Evolutionary conservation across 2,113 vertebrate genomes (phyloP), one percentile per base, ranked within the genome.

Genomic region (Benitochromis conjunctus): DNA sequence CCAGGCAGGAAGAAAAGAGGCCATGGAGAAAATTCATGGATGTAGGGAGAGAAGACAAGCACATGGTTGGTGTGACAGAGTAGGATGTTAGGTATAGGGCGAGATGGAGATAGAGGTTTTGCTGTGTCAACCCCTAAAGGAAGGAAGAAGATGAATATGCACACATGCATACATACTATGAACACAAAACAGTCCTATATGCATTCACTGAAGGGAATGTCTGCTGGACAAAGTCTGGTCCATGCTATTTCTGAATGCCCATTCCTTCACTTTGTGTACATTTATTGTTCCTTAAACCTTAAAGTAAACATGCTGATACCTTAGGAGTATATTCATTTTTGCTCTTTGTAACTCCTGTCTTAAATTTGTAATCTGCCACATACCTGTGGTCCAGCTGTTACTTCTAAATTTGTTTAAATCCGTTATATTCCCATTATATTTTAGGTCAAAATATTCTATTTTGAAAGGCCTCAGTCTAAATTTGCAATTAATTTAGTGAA

Each of bases 211-310:
- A 83, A 29, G n/a, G 69, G 66, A 56, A 51, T 56, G 51, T 58
- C 89, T 94, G 90, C 92, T 92, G 91, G 55, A 85, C 88, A 94
- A 92, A 92, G 88, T 19, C 54, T 19, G 79, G 66, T 51, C 84
- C 55, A 43, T 58, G 86, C 69, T 89, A 79, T 48, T 83, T 76
- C 82, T 88, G 69, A 93, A 87, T 82, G 86, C 78, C 53, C 82
- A 86, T 91, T 91, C 82, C 66, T 92, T 89, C 62, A 82, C 85
- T 64, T 29, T 14, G 41, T 66, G 2, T 81, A 87, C 66, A 84
- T 5, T 51, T 38, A 84, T 87, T 91, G 90, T 91, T 66, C 71
- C 16, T 54, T 34, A 82, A 81, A n/a, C 2, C 14, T 34, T 29
- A 92, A 91, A 86, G 29, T 74, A 85, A 92, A 93, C 60, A 80